These are phyloP conservation scores for Lamellibrachia luymesi DNA, from an alignment of 1,140 invertebrate genomes.

Conservation along the genomic window DNA sequence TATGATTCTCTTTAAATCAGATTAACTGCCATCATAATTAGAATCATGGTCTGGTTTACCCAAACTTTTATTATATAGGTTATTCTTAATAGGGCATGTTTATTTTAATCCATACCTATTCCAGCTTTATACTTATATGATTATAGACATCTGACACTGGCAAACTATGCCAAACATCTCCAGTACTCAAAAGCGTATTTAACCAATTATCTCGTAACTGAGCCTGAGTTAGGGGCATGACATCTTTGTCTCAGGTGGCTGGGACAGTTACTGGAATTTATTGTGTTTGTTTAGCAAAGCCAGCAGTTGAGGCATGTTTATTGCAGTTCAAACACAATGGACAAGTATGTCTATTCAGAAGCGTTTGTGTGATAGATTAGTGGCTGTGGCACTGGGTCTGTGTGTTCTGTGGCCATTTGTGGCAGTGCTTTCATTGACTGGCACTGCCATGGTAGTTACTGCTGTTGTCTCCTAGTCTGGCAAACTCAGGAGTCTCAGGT, in stretches of 20 bases:
- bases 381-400: neutral
- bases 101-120: neutral
- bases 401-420: neutral
- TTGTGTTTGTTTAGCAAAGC: neutral
- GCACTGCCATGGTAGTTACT: neutral
- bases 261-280: neutral
- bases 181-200: neutral
- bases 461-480: neutral
- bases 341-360: conserved; percentile 1
- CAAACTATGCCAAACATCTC: neutral
- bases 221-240: neutral
- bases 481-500: neutral
- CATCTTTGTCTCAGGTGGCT: neutral
- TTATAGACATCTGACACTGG: neutral
- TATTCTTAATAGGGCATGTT: neutral
- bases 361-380: neutral
- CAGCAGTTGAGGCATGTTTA: neutral
- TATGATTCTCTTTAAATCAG: no score
- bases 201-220: neutral
- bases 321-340: neutral
- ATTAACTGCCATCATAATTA: no score
- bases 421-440: neutral
- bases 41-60: neutral
- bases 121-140: no score
- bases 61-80: neutral